Base-by-base conservation (phyloP, 2,113 vertebrate genomes). In the Mus pahari region DNA sequence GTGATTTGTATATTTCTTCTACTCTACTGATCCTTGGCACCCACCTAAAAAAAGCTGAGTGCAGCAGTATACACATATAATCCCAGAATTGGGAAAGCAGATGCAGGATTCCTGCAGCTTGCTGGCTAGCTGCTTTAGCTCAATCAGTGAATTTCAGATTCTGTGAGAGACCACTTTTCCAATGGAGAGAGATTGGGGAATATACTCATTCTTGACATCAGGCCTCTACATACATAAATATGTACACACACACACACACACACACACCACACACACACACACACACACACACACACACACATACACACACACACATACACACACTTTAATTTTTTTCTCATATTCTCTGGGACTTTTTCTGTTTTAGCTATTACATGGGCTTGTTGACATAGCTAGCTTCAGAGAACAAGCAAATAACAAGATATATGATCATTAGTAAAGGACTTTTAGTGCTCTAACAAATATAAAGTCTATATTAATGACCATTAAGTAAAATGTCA, bases 331-430 rank as follows among this genome's bases (percentile, higher is more conserved):
- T 70, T 89, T 86, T 55, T 75, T 17, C 13, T 84, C 24, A 70
- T 60, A 5, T 91, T 94, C 4, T 79, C 26, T 66, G 17, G 26
- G 16, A 39, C 31, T 70, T 95, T 89, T 94, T 90, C n/a, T 64
- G 2, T 45, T 55, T 83, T 50, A 90, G 26, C 50, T 64, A 3
- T 71, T 94, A 79, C 10, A 84, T 55, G 7, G 31, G 3, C 78
- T 91, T 94, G 87, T 78, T 78, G 20, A 17, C 19, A 8, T 31
- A 90, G 86, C 62, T 28, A 91, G 5, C 17, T 78, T 12, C 36
- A 89, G 26, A 53, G 20, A 96, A 83, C 5, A 87, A 90, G 94
- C 77, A 94, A 83, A 77, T 90, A 42, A 83, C 28, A 90, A 8
- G 82, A 62, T 42, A 28, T 22, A 71, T 17, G 39, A 62, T 53